These are phyloP conservation scores for Festucalex cinctus DNA, from an alignment of 2,113 vertebrate species.

Conservation along the genomic window DNA sequence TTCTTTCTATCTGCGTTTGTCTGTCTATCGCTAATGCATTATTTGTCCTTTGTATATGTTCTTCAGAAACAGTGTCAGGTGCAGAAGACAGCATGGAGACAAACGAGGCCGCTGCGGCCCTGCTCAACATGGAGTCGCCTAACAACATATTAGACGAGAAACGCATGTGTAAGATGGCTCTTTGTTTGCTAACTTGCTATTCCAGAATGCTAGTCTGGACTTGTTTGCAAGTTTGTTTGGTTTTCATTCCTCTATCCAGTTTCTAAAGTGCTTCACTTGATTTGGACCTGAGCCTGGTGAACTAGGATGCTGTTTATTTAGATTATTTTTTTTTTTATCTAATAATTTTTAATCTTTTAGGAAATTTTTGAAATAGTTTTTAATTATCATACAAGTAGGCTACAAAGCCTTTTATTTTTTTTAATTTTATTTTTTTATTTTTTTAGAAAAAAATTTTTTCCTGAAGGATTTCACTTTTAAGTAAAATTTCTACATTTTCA, in stretches of 20 bases:
- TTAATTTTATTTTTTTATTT: too few relatives aligned
- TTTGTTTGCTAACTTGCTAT: neutral
- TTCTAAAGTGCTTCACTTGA: neutral
- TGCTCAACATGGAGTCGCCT: conserved; percentile 84
- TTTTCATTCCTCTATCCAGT: neutral
- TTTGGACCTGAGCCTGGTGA: neutral
- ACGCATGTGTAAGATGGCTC: conserved; percentile 78
- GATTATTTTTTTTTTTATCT: too few relatives aligned
- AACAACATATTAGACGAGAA: conserved; percentile 85
- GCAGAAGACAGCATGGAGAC: conserved; percentile 77
- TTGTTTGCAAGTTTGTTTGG: neutral
- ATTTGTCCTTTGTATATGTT: conserved; percentile 5
- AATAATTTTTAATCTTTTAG: neutral
- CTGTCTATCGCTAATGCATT: too few relatives aligned
- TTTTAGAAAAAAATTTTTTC: too few relatives aligned
- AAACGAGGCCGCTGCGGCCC: conserved; percentile 74
- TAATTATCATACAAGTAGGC: too few relatives aligned
- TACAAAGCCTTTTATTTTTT: too few relatives aligned
- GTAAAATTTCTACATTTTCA: too few relatives aligned
- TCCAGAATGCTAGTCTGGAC: neutral
- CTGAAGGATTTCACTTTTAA: too few relatives aligned
- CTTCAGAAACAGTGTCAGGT: conserved; percentile 68
- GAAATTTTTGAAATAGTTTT: neutral
- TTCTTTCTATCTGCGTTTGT: too few relatives aligned
- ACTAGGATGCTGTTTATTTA: neutral